Evolutionary conservation across 1,140 invertebrate genomes (phyloP).

Genomic region (Calliphora vicina): DNA sequence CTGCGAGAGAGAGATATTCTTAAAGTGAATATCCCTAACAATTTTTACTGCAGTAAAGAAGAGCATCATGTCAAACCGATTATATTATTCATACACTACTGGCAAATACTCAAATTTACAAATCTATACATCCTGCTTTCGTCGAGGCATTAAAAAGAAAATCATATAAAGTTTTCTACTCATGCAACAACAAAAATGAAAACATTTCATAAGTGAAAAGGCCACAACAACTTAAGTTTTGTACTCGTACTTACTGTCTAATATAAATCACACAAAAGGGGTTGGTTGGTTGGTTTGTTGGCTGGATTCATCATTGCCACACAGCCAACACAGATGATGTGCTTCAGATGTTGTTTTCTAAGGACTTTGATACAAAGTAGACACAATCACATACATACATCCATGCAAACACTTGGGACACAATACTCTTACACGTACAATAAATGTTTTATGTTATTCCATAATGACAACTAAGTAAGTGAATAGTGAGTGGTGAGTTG

Average conservation of each 20-base stretch:
- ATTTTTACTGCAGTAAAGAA: too few relatives aligned
- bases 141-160: background rate
- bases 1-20: too few relatives aligned
- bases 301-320: background rate
- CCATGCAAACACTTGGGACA: background rate
- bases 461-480: background rate
- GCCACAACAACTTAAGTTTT: conserved; percentile 26
- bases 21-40: too few relatives aligned
- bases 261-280: conserved; percentile 1
- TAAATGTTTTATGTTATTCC: too few relatives aligned
- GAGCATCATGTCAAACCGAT: too few relatives aligned
- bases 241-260: background rate
- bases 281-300: background rate
- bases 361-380: background rate
- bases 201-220: conserved; percentile 21
- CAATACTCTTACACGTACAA: too few relatives aligned
- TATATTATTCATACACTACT: background rate
- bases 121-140: background rate
- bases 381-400: background rate
- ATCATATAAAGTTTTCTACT: background rate
- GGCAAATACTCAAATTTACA: background rate
- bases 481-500: background rate
- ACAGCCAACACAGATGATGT: background rate
- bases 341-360: conserved; percentile 9
- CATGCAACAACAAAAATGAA: background rate